phyloP scores from a whole-genome alignment of 2,888 invertebrate genomes.

The Girardia tigrina region DNA sequence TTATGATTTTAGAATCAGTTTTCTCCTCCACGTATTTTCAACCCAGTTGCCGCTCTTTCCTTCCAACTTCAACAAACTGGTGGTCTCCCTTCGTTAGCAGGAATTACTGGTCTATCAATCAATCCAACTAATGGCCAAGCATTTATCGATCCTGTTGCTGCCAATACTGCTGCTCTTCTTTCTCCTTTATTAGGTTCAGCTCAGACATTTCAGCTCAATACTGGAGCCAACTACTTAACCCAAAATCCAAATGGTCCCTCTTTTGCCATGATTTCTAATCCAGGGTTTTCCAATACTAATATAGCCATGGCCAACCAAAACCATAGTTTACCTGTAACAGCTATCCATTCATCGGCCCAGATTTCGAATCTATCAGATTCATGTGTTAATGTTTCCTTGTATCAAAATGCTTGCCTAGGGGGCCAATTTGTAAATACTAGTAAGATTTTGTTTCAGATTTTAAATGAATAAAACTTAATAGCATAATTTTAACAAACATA shows the following conservation, averaged over 20 bases:
- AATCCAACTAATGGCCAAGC: conserved; percentile 7
- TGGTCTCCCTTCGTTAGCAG: not conserved
- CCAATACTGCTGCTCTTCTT: conserved; percentile 14
- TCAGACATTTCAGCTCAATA: conserved; percentile 2
- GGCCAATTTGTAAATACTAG: conserved; percentile 23
- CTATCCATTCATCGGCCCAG: conserved; percentile 5
- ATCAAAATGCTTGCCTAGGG: conserved; percentile 20
- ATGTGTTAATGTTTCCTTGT: conserved; percentile 3
- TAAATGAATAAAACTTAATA: no score
- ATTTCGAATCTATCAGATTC: conserved; percentile 7
- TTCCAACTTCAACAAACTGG: conserved; percentile 34
- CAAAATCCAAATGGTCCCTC: conserved; percentile 12
- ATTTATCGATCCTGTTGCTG: conserved; percentile 14
- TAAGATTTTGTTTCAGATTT: no score
- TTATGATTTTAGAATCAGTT: not conserved
- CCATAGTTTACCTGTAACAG: not conserved
- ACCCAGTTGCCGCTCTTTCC: conserved; percentile 36
- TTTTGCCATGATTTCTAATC: not conserved
- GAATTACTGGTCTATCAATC: not conserved
- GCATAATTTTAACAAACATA: no score
- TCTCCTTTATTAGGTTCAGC: not conserved
- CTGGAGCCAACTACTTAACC: conserved; percentile 15
- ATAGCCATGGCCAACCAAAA: not conserved
- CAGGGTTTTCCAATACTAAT: not conserved
- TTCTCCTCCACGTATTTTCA: conserved; percentile 35